A percentile compares a stretch with the other conserved stretches of the same genome.
phyloP scores from a whole-genome alignment of 2,888 invertebrate genomes.

The Drosophila phalerata region DNA sequence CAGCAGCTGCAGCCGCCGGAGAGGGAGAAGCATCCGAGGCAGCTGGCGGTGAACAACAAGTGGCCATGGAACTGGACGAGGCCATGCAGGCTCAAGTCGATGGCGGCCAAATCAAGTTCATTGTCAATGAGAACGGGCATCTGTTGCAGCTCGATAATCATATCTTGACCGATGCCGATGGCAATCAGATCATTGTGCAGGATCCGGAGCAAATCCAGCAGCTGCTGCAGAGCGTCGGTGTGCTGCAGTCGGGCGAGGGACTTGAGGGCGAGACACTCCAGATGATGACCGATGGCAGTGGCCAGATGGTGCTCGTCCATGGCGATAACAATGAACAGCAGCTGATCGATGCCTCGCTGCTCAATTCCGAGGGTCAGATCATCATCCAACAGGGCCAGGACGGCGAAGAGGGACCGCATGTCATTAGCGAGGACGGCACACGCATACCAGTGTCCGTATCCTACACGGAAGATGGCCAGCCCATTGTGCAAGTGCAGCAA shows the following conservation, averaged over 20 bases:
- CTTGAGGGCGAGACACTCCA: slow-evolving; percentile 85
- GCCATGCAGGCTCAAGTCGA: slow-evolving; percentile 86
- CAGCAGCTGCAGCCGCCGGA: slow-evolving; percentile 46
- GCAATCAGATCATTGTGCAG: slow-evolving; percentile 85
- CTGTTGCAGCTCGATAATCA: slow-evolving; percentile 85
- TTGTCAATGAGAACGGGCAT: slow-evolving; percentile 85
- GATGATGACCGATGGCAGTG: slow-evolving; percentile 86
- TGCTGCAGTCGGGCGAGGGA: slow-evolving; percentile 85
- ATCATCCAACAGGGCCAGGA: slow-evolving; percentile 85
- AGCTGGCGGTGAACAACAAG: slow-evolving; percentile 79
- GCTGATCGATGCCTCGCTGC: slow-evolving; percentile 85
- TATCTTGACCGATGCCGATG: slow-evolving; percentile 85
- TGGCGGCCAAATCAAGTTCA: slow-evolving; percentile 85
- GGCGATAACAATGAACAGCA: slow-evolving; percentile 85
- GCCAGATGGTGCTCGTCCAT: slow-evolving; percentile 86
- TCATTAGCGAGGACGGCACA: slow-evolving; percentile 85
- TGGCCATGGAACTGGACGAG: slow-evolving; percentile 85
- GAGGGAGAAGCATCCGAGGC: slow-evolving; percentile 58
- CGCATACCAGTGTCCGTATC: slow-evolving; percentile 86
- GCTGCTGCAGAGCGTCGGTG: slow-evolving; percentile 85
- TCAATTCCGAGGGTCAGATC: slow-evolving; percentile 85
- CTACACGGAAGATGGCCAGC: slow-evolving; percentile 84
- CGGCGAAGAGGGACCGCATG: slow-evolving; percentile 84
- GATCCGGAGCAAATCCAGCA: slow-evolving; percentile 86
- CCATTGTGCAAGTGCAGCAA: slow-evolving; percentile 84